Evolutionary conservation across 2,888 invertebrate genomes (phyloP), one percentile per base, ranked within the genome.

Genomic region (Gastracanthus pulcherrimus): DNA sequence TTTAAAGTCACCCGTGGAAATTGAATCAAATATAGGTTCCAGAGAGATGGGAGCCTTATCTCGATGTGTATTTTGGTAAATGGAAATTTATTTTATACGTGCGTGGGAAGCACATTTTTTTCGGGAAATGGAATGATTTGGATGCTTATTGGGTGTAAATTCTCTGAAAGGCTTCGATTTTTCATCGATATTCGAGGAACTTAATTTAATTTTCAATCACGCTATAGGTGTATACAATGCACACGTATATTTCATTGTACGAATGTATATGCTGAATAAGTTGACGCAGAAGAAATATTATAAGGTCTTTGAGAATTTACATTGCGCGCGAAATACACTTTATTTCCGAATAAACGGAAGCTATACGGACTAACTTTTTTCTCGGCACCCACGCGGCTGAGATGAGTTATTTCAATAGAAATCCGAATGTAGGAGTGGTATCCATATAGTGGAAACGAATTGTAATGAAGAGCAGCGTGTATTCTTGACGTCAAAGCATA

Each of bases 331-430:
- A n/a, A 29, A 36, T 6, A 29, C n/a, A 11, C n/a, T 55, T 9
- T 36, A 60, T 69, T 76, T 76, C 31, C 67, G 67, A 4, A 23
- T 36, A 29, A 36, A 7, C 31, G 19, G 31, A 67, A 58, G 76
- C 19, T 29, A 64, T 64, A n/a, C n/a, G n/a, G 62, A 62, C 38
- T 75, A 23, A 19, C 55, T 60, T 45, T 62, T 77, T 60, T 51
- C 11, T 36, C 48, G n/a, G 31, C 45, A 9, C 62, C 76, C 60
- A 60, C 76, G 66, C 69, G 7, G 5, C 36, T n/a, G 38, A 34
- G 38, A 48, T 77, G 60, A 62, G 62, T 77, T 70, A 48, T 60
- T 76, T 76, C 58, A 60, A 67, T 51, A 36, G 66, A 64, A 16
- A 64, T 69, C 58, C n/a, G 31, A 69, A 76, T 58, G 58, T 45